phyloP scores from a whole-genome alignment of 2,888 invertebrate genomes.

The Drosophila quinaria region DNA sequence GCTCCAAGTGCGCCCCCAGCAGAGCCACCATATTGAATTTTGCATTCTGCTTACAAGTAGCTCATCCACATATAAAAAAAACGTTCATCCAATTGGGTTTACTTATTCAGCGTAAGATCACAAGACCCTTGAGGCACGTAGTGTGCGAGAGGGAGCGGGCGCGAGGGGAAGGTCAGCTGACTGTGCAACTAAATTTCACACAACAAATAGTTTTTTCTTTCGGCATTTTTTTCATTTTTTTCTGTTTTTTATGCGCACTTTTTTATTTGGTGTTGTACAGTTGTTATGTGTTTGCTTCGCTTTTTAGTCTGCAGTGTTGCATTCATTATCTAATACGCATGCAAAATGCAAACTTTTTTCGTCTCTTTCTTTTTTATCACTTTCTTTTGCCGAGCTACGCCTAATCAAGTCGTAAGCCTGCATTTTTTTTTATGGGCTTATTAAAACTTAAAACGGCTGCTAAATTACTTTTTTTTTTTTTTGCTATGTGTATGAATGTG shows the following conservation, averaged over 20 bases:
- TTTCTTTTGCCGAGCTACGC: slow-evolving; percentile 31
- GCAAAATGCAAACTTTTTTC: slow-evolving; percentile 47
- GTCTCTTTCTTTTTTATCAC: slow-evolving; percentile 47
- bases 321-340: slow-evolving; percentile 70
- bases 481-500: background rate
- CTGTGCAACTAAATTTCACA: slow-evolving; percentile 51
- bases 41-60: slow-evolving; percentile 7
- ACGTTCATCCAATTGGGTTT: background rate
- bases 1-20: slow-evolving; percentile 14
- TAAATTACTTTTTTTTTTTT: slow-evolving; percentile 28
- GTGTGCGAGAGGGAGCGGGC: slow-evolving; percentile 15
- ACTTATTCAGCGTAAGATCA: slow-evolving; percentile 44
- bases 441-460: slow-evolving; percentile 16
- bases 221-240: slow-evolving; percentile 6
- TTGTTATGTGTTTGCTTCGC: slow-evolving; percentile 16
- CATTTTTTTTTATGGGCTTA: background rate
- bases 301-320: slow-evolving; percentile 36
- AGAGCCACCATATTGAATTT: slow-evolving; percentile 65
- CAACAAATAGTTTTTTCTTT: slow-evolving; percentile 20
- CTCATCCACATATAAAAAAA: background rate
- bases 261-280: slow-evolving; percentile 12
- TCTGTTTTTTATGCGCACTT: slow-evolving; percentile 47
- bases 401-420: slow-evolving; percentile 12
- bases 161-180: slow-evolving; percentile 71
- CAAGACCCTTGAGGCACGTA: slow-evolving; percentile 58